phyloP scores from a whole-genome alignment of 2,797 vertebrate species.

The Poecilia velifera region DNA sequence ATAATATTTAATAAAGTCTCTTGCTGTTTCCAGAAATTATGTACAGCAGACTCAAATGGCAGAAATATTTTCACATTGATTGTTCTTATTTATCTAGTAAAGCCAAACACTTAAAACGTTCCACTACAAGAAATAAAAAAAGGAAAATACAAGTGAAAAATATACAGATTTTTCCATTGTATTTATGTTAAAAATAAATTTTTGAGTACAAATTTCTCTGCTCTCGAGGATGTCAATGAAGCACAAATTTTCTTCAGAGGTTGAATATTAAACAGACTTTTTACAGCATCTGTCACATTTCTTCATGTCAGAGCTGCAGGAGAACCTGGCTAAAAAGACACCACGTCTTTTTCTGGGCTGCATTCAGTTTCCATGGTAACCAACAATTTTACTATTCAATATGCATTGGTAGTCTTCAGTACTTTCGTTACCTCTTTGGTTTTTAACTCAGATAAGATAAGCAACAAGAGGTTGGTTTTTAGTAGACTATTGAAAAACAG shows the following conservation, averaged over 20 bases:
- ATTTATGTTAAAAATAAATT: not conserved
- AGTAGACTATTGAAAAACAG: not conserved
- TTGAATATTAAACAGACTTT: not conserved
- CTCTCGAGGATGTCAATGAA: not conserved
- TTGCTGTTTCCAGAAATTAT: not conserved
- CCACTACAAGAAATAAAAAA: not conserved
- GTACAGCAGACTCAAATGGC: not conserved
- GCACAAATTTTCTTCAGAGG: not conserved
- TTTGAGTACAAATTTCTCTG: not conserved
- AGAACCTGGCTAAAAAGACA: not conserved
- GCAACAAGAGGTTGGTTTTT: too few species aligned
- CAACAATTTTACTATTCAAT: too few species aligned
- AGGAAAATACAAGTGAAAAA: not conserved
- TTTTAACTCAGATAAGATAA: not conserved
- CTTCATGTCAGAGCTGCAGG: not conserved
- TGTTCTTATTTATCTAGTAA: too few species aligned
- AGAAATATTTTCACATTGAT: not conserved
- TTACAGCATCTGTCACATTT: not conserved
- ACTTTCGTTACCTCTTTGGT: not conserved
- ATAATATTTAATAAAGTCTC: not conserved
- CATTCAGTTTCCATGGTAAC: not conserved
- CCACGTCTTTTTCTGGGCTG: not conserved
- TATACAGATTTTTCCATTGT: not conserved
- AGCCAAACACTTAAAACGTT: not conserved
- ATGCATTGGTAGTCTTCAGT: too few species aligned